These are phyloP conservation scores for Festucalex cinctus DNA, from an alignment of 2,113 vertebrate species.

Conservation along the genomic window DNA sequence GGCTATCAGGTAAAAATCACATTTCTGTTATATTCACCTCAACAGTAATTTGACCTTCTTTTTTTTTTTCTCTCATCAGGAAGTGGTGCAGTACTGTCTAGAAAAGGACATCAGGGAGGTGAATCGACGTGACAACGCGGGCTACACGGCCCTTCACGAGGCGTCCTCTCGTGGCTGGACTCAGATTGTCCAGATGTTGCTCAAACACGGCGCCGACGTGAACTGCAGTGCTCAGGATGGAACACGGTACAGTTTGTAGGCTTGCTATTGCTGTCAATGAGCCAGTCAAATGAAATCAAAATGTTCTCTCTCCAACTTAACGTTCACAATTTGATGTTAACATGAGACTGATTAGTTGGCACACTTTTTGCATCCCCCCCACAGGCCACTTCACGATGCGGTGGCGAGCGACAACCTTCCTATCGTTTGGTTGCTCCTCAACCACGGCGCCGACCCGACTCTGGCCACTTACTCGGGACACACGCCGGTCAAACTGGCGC, in stretches of 20 bases:
- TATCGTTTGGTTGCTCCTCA: slow-evolving; percentile 93
- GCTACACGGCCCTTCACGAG: slow-evolving; percentile 95
- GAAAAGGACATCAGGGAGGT: slow-evolving; percentile 93
- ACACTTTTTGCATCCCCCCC: too few relatives aligned
- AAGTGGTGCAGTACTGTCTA: slow-evolving; percentile 94
- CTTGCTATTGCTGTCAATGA: too few relatives aligned
- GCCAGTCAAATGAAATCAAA: too few relatives aligned
- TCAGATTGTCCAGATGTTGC: slow-evolving; percentile 88
- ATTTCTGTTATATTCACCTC: background rate
- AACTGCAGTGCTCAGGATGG: slow-evolving; percentile 98
- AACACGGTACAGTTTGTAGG: slow-evolving; percentile 78
- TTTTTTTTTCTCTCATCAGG: slow-evolving; percentile 74
- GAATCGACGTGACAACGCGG: slow-evolving; percentile 93
- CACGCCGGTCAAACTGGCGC: slow-evolving; percentile 90
- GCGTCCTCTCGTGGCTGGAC: slow-evolving; percentile 92
- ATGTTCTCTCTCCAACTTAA: too few relatives aligned
- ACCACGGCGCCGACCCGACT: slow-evolving; percentile 94
- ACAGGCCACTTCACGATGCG: slow-evolving; percentile 92
- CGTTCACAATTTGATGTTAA: too few relatives aligned
- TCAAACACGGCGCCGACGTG: slow-evolving; percentile 93
- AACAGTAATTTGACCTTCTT: background rate
- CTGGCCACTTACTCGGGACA: slow-evolving; percentile 97
- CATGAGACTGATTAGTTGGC: too few relatives aligned
- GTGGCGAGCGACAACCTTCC: slow-evolving; percentile 94
- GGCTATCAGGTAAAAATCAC: slow-evolving; percentile 86